These are phyloP conservation scores for Rhyzopertha dominica DNA, from an alignment of 1,140 invertebrate species.

Conservation along the genomic window DNA sequence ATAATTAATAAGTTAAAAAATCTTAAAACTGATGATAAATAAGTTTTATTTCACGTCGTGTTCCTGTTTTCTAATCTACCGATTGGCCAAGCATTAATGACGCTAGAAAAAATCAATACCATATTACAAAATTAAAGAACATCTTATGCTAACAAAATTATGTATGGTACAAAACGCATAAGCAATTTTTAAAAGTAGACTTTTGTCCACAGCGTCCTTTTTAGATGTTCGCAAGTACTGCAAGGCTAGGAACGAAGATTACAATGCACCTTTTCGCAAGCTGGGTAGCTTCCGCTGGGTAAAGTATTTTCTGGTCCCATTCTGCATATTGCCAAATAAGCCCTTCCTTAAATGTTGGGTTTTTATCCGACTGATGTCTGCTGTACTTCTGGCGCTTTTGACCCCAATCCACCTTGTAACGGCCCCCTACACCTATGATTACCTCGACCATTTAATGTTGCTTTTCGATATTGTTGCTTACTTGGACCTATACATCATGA, in stretches of 20 bases:
- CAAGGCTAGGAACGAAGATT: slow-evolving; percentile 38
- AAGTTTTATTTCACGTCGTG: no score
- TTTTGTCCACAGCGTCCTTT: slow-evolving; percentile 48
- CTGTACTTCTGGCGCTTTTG: slow-evolving; percentile 41
- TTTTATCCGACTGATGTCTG: slow-evolving; percentile 35
- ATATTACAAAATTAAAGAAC: no score
- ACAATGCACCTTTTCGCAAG: slow-evolving; percentile 41
- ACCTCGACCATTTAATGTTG: slow-evolving; percentile 39
- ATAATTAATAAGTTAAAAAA: no score
- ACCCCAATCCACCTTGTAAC: slow-evolving; percentile 41
- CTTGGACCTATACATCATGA: slow-evolving; percentile 45
- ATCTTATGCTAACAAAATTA: no score
- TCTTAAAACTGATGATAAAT: no score
- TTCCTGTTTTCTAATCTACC: no score
- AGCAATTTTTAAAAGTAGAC: slow-evolving; percentile 24
- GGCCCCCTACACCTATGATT: slow-evolving; percentile 37
- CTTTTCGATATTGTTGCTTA: slow-evolving; percentile 44
- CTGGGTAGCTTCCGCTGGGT: slow-evolving; percentile 41
- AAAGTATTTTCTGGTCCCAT: slow-evolving; percentile 44
- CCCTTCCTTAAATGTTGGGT: slow-evolving; percentile 46
- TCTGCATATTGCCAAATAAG: slow-evolving; percentile 45
- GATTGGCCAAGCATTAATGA: no score
- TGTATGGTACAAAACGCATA: no score
- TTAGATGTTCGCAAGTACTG: slow-evolving; percentile 43
- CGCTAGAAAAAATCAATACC: no score